phyloP scores from a whole-genome alignment of 2,888 invertebrate species.

The Tetragnatha montana region DNA sequence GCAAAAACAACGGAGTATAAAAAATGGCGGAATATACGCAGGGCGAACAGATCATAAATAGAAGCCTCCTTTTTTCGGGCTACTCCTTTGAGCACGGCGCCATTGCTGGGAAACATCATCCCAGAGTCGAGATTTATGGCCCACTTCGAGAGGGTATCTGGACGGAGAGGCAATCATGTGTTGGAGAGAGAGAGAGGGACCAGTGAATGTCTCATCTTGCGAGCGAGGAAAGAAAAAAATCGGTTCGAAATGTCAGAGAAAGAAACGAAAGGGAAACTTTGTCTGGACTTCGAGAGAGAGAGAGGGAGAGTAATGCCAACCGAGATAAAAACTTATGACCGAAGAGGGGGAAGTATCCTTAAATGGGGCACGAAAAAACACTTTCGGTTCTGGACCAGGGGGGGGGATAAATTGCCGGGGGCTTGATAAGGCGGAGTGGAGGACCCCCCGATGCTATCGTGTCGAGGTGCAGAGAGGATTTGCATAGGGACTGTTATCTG shows the following conservation, averaged over 20 bases:
- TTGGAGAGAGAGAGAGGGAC: slow-evolving; percentile 51
- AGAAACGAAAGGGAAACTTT: slow-evolving; percentile 40
- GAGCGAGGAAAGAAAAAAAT: slow-evolving; percentile 24
- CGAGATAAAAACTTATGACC: slow-evolving; percentile 63
- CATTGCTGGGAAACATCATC: slow-evolving; percentile 56
- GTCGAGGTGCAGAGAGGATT: slow-evolving; percentile 21
- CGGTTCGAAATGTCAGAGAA: slow-evolving; percentile 56
- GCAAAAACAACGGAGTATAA: slow-evolving; percentile 19
- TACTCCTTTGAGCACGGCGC: slow-evolving; percentile 1
- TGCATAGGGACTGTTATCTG: slow-evolving; percentile 37
- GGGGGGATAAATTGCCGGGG: slow-evolving; percentile 42
- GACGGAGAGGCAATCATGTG: slow-evolving; percentile 57
- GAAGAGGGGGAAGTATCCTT: slow-evolving; percentile 43
- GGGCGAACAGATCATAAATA: slow-evolving; percentile 61
- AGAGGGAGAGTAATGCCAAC: slow-evolving; percentile 16
- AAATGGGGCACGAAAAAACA: slow-evolving; percentile 62
- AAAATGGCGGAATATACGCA: slow-evolving; percentile 45
- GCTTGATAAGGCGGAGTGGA: slow-evolving; percentile 34
- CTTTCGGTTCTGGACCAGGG: slow-evolving; percentile 46
- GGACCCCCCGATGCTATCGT: slow-evolving; percentile 6
- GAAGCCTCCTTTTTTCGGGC: slow-evolving; percentile 34
- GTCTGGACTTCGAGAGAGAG: slow-evolving; percentile 6
- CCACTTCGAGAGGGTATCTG: slow-evolving; percentile 57
- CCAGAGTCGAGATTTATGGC: slow-evolving; percentile 54
- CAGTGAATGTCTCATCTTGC: slow-evolving; percentile 59